Conservation (phyloP, 1,140 invertebrate genomes). For the Zaprionus gabonicus region DNA sequence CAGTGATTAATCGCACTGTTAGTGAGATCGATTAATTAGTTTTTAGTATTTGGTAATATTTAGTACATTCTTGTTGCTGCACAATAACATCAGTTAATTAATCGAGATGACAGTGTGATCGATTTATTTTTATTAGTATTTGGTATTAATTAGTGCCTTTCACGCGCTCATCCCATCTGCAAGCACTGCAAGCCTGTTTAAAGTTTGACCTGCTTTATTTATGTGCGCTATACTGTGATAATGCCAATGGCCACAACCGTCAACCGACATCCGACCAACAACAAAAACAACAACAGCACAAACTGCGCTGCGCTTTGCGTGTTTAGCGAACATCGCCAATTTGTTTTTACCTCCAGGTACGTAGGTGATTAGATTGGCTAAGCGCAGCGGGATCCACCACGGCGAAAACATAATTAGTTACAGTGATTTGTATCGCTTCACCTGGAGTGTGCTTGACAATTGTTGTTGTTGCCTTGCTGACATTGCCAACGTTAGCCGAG, state of each 20-base stretch:
- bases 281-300: not conserved
- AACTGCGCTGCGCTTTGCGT: conserved; percentile 33
- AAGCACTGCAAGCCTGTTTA: conserved; percentile 28
- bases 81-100: too few species aligned
- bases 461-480: conserved; percentile 28
- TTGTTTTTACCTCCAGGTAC: conserved; percentile 16
- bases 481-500: conserved; percentile 41
- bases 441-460: conserved; percentile 12
- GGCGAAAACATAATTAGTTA: conserved; percentile 71
- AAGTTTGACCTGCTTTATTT: conserved; percentile 51
- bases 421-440: conserved; percentile 70
- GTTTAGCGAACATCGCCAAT: conserved; percentile 48
- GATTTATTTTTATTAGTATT: not conserved
- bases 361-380: conserved; percentile 53
- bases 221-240: conserved; percentile 40
- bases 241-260: conserved; percentile 28
- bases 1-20: not conserved
- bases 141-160: conserved; percentile 7
- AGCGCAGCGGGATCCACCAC: conserved; percentile 19
- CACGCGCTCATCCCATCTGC: conserved; percentile 34
- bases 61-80: not conserved
- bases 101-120: not conserved
- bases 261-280: not conserved
- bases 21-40: not conserved
- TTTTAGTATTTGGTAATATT: not conserved